Conservation (phyloP, 2,888 invertebrate species). For the Sphaeridia pumilis region DNA sequence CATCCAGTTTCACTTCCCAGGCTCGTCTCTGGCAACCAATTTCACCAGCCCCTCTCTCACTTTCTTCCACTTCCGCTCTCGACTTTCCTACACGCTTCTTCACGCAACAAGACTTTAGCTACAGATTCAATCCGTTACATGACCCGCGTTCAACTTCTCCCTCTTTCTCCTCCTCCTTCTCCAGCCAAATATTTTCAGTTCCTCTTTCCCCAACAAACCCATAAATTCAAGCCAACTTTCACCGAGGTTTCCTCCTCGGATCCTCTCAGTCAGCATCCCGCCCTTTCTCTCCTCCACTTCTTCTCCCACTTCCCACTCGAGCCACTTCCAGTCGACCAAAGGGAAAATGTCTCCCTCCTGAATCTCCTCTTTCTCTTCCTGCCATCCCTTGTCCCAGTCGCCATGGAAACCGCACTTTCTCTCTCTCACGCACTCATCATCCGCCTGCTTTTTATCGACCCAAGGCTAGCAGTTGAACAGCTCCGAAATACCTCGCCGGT, state of each 20-base stretch:
- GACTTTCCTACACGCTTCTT: background rate
- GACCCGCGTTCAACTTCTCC: background rate
- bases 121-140: background rate
- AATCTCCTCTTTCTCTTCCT: too few relatives aligned
- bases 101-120: background rate
- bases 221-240: slow-evolving; percentile 8
- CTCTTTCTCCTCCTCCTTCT: slow-evolving; percentile 4
- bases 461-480: too few relatives aligned
- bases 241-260: too few relatives aligned
- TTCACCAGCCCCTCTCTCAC: too few relatives aligned
- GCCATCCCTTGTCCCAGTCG: too few relatives aligned
- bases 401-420: too few relatives aligned
- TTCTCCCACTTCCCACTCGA: too few relatives aligned
- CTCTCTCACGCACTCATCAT: too few relatives aligned
- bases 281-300: background rate
- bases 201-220: slow-evolving; percentile 4
- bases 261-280: background rate
- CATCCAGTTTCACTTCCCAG: background rate
- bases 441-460: too few relatives aligned
- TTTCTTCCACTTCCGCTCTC: background rate
- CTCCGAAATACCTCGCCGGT: too few relatives aligned
- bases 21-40: background rate
- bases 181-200: background rate
- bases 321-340: background rate
- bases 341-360: background rate